Evolutionary conservation across 2,797 vertebrate genomes (phyloP).

Genomic region (Coilia nasus): DNA sequence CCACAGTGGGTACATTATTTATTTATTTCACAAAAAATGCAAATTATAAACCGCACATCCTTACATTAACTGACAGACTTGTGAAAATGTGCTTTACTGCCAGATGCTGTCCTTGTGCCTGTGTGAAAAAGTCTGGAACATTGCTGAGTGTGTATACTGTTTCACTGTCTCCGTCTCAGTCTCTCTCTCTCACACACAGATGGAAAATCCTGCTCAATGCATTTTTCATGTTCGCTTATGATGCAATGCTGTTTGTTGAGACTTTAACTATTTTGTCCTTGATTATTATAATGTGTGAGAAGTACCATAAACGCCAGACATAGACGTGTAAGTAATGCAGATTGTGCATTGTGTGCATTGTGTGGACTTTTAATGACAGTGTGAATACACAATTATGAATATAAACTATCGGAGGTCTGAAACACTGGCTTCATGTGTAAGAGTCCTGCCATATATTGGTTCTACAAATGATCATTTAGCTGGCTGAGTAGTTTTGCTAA

Average conservation of each 20-base stretch:
- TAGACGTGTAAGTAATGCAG: no score
- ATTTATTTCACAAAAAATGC: background rate
- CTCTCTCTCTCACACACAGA: background rate
- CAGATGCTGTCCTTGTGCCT: background rate
- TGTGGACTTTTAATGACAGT: background rate
- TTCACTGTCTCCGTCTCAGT: constrained; percentile 14
- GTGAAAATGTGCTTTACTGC: background rate
- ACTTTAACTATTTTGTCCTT: background rate
- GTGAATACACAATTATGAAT: background rate
- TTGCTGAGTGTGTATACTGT: background rate
- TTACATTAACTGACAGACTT: background rate
- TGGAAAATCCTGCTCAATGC: background rate
- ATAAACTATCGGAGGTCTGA: no score
- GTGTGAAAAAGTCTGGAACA: constrained; percentile 15
- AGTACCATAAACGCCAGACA: background rate
- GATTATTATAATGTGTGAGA: background rate
- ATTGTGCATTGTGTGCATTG: no score
- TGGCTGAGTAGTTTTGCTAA: no score
- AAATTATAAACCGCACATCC: background rate
- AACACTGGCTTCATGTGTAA: no score
- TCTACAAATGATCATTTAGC: no score
- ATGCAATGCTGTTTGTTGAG: constrained; percentile 1
- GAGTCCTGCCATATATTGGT: no score
- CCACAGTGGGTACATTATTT: background rate
- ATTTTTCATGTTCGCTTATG: background rate